phyloP scores from a whole-genome alignment of 2,888 invertebrate species.

The Rotaria magnacalcarata region DNA sequence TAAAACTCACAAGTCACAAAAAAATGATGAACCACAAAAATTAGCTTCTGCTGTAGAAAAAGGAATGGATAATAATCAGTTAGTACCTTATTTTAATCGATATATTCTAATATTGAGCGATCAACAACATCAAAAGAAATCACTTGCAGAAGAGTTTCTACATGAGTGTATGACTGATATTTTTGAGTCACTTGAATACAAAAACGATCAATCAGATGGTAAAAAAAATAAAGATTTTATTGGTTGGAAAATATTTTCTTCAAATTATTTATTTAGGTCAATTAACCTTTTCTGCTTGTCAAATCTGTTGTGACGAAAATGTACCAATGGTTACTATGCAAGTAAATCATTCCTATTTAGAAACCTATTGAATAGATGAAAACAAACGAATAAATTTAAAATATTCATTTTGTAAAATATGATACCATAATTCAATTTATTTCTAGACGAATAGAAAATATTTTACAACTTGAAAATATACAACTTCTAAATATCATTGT shows the following conservation, averaged over 20 bases:
- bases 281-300: not conserved
- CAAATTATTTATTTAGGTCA: not conserved
- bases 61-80: not conserved
- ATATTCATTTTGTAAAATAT: no score
- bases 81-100: not conserved
- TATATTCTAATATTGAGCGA: not conserved
- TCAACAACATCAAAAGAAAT: not conserved
- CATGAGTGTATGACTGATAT: not conserved
- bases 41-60: not conserved
- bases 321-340: not conserved
- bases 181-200: not conserved
- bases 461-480: no score
- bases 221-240: not conserved
- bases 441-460: no score
- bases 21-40: not conserved
- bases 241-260: not conserved
- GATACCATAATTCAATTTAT: no score
- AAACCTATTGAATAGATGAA: no score
- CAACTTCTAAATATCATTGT: no score
- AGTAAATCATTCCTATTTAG: not conserved
- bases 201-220: not conserved
- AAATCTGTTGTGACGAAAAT: not conserved
- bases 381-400: no score
- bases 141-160: not conserved
- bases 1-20: not conserved